Base-by-base conservation (phyloP, 2,797 vertebrate species). In the Sebastes oblongus region DNA sequence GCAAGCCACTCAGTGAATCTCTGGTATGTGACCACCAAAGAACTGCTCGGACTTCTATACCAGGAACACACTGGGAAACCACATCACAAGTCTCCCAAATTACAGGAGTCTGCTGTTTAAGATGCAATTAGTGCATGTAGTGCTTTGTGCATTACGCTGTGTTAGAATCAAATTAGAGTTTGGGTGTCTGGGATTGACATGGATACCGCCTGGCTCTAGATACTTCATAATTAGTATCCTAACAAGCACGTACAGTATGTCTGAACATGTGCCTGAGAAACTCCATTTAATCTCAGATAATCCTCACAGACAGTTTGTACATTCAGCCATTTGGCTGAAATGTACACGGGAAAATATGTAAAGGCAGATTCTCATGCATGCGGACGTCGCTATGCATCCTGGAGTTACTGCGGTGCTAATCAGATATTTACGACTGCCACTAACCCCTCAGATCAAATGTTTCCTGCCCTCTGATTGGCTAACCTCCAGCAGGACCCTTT, bases 1-100 rank as follows among this genome's bases (percentile, higher is more conserved):
- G 66, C 54, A 82, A 85, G 86, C 85, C 85, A 67, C 83, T 92
- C 82, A 85, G 72, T 88, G 85, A 89, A 86, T 84, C 79, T 83
- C 84, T 92, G 91, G 91, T 86, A 94, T 94, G 90, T 89, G 93
- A 92, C 92, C 91, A 84, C 72, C 84, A 75, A 88, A 80, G 85
- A 81, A 66, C 65, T 74, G 61, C 54, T 66, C 22, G 65, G 83
- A 79, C 62, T 24, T 81, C 67, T 72, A 80, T 55, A 69, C 64
- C 60, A 50, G 46, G 46, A 9, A 50, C 52, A 55, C 52, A 6
- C 13, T 4, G 22, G 69, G 56, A 74, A 81, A 77, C 71, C 65
- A 77, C 73, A 75, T 64, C 54, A 66, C 2, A 67, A 29, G n/a
- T 62, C 39, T 24, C 30, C 42, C 25, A 61, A 80, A 89, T 88